A percentile compares a stretch with the other conserved stretches of the same genome.
Conservation (phyloP, 2,888 invertebrate genomes). For the Pristionchus fissidentatus region DNA sequence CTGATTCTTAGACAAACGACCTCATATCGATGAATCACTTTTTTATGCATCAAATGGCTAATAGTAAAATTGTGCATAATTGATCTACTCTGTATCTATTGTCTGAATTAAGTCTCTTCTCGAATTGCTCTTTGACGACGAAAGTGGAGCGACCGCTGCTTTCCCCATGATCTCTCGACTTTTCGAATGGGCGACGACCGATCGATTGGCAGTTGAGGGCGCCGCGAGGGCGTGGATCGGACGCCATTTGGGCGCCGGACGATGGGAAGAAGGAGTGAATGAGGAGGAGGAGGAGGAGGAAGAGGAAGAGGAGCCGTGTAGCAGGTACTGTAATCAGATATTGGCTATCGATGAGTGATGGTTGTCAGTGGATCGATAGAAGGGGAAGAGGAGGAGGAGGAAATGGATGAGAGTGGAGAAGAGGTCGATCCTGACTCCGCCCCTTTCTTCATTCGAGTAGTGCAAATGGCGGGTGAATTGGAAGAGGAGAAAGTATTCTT, state of each 20-base stretch:
- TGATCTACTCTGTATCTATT: no score
- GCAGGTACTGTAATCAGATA: background rate
- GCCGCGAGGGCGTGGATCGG: background rate
- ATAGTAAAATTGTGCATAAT: no score
- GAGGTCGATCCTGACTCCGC: background rate
- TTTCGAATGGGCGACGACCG: background rate
- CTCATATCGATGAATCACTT: no score
- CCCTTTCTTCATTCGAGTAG: slow-evolving; percentile 9
- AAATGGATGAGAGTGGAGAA: background rate
- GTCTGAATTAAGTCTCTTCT: background rate
- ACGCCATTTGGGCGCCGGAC: background rate
- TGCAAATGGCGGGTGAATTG: background rate
- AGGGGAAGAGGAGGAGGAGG: background rate
- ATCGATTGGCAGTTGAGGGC: background rate
- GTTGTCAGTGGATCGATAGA: background rate
- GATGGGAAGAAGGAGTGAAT: background rate
- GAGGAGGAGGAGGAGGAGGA: background rate
- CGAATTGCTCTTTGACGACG: slow-evolving; percentile 16
- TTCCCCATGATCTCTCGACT: background rate
- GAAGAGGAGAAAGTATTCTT: background rate
- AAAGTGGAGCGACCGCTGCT: background rate
- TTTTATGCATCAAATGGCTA: no score
- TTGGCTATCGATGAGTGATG: background rate
- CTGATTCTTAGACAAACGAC: no score
- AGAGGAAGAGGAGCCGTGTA: background rate